Percentiles rank a stretch among this genome's conserved stretches.
phyloP scores from a whole-genome alignment of 1,140 invertebrate genomes.

The Drosophila parabipectinata region DNA sequence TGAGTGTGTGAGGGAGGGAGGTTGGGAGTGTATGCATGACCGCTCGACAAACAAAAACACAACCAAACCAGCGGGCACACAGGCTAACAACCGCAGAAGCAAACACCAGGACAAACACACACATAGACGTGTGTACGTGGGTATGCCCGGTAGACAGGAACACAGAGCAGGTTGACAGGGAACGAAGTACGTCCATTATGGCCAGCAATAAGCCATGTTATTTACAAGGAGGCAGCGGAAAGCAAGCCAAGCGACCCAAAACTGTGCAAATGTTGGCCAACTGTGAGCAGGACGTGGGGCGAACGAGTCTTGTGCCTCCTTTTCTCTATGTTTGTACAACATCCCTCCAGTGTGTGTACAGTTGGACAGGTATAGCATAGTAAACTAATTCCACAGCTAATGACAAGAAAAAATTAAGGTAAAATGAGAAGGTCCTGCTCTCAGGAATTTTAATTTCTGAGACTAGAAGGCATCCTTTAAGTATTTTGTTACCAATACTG shows the following conservation, averaged over 20 bases:
- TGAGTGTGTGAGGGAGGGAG: not conserved
- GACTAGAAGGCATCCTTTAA: not conserved
- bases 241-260: conserved; percentile 60
- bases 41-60: conserved; percentile 72
- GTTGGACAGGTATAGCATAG: conserved; percentile 50
- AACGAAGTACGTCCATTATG: conserved; percentile 62
- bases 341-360: conserved; percentile 26
- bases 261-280: conserved; percentile 70
- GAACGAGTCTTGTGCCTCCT: conserved; percentile 38
- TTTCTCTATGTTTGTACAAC: conserved; percentile 52
- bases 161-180: conserved; percentile 50
- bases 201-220: conserved; percentile 79
- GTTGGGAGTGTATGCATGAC: conserved; percentile 45
- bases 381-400: conserved; percentile 72
- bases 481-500: not conserved
- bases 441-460: not conserved
- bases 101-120: conserved; percentile 51
- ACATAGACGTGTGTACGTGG: conserved; percentile 1
- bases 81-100: conserved; percentile 71
- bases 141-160: not conserved
- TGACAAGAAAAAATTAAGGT: conserved; percentile 15
- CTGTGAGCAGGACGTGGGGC: conserved; percentile 34
- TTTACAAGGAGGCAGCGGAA: conserved; percentile 53
- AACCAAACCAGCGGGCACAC: conserved; percentile 60
- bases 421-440: not conserved